These are phyloP conservation scores for Kryptolebias marmoratus DNA, from an alignment of 2,113 vertebrate species.

Conservation along the genomic window DNA sequence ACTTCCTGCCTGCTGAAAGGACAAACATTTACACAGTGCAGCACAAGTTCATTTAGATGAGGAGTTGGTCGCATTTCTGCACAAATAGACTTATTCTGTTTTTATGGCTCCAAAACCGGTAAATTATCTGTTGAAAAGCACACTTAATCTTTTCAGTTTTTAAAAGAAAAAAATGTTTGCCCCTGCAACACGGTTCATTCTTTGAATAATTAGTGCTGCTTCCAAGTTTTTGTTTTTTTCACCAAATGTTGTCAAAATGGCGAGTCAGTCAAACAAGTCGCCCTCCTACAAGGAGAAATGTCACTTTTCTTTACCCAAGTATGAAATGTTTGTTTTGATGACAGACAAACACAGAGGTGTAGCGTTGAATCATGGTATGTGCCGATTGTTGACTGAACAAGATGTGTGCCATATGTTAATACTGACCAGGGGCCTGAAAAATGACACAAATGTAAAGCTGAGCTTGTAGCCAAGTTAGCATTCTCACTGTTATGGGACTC, in stretches of 20 bases:
- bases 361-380: not conserved
- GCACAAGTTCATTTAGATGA: slow-evolving; percentile 7
- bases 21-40: slow-evolving; percentile 31
- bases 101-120: slow-evolving; percentile 14
- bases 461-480: slow-evolving; percentile 34
- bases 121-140: slow-evolving; percentile 34
- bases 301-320: slow-evolving; percentile 4
- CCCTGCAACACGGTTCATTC: slow-evolving; percentile 1
- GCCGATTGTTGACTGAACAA: slow-evolving; percentile 43
- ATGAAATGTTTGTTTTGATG: slow-evolving; percentile 18
- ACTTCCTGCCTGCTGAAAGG: slow-evolving; percentile 58
- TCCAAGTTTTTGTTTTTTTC: slow-evolving; percentile 12
- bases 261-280: not conserved
- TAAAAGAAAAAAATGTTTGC: not conserved
- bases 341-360: slow-evolving; percentile 3
- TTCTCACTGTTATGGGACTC: not conserved
- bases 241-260: slow-evolving; percentile 27
- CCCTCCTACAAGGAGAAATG: not conserved
- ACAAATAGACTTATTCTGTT: slow-evolving; percentile 29
- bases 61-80: not conserved
- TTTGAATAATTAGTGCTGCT: slow-evolving; percentile 13
- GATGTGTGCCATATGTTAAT: slow-evolving; percentile 62
- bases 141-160: not conserved
- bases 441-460: slow-evolving; percentile 5
- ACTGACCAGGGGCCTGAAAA: slow-evolving; percentile 61